These are phyloP conservation scores for Syrmaticus mikado DNA, from an alignment of 2,113 vertebrate species.

Conservation along the genomic window DNA sequence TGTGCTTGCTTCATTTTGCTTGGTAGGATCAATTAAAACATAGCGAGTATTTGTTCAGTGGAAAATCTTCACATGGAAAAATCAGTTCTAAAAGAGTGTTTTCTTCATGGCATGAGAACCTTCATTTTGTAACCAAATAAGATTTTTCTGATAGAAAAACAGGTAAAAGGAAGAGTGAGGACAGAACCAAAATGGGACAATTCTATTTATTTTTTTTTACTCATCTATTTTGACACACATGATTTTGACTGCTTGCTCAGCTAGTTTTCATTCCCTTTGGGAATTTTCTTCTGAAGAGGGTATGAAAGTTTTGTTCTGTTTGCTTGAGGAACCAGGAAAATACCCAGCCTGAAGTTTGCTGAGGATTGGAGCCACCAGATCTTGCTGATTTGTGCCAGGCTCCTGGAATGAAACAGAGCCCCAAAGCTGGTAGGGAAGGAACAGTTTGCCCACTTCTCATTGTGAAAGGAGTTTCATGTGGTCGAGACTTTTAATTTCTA, in stretches of 20 bases:
- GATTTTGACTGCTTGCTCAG: neutral
- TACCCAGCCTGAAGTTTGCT: neutral
- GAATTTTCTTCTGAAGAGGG: neutral
- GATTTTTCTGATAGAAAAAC: neutral
- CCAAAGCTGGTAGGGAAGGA: neutral
- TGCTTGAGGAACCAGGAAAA: neutral
- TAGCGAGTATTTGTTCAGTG: neutral
- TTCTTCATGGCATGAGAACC: neutral
- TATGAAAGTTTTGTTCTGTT: neutral
- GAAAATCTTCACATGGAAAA: slow-evolving; percentile 1
- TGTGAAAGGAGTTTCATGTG: neutral
- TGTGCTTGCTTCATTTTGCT: neutral
- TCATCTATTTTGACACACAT: neutral
- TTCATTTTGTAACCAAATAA: neutral
- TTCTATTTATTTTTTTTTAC: neutral
- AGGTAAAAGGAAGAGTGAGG: neutral
- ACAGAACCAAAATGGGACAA: neutral
- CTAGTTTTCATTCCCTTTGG: neutral
- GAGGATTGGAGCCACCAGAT: neutral
- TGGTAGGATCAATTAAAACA: neutral
- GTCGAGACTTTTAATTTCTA: neutral
- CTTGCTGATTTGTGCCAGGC: neutral
- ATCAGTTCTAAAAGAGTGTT: neutral
- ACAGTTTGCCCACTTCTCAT: neutral
- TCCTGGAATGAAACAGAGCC: neutral